These are phyloP conservation scores for Hydrozoanthus tunicans DNA, from an alignment of 64 coral and sea anemone genomes.

Conservation along the genomic window DNA sequence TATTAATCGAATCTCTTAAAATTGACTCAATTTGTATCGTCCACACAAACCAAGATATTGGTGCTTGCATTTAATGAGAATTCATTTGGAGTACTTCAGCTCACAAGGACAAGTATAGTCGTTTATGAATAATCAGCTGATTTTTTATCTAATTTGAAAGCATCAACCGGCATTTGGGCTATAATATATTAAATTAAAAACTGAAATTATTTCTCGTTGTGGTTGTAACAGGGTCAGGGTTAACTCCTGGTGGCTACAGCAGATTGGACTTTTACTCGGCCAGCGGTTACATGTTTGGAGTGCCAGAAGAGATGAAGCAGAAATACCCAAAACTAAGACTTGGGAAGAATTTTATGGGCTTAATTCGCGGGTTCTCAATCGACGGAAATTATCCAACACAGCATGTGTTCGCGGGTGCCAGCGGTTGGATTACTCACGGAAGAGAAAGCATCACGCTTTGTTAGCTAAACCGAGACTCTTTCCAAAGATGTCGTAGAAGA, in stretches of 20 bases:
- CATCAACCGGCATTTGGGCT: too few species aligned
- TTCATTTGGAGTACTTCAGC: too few species aligned
- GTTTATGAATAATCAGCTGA: too few species aligned
- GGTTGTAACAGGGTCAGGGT: slow-evolving; percentile 1
- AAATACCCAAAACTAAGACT: slow-evolving; percentile 41
- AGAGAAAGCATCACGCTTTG: slow-evolving; percentile 26
- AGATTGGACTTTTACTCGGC: slow-evolving; percentile 38
- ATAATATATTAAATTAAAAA: too few species aligned
- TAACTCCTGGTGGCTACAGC: slow-evolving; percentile 47
- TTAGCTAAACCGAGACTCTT: not conserved
- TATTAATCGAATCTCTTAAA: too few species aligned
- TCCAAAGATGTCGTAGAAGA: not conserved
- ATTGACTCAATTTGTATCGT: too few species aligned
- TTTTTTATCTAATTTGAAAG: too few species aligned
- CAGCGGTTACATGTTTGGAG: slow-evolving; percentile 43
- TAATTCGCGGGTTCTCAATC: slow-evolving; percentile 44
- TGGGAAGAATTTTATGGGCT: slow-evolving; percentile 22
- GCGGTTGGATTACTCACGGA: slow-evolving; percentile 5
- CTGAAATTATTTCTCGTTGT: not conserved
- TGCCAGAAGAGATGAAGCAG: slow-evolving; percentile 21
- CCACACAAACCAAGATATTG: too few species aligned
- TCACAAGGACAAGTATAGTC: too few species aligned
- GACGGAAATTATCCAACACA: slow-evolving; percentile 50
- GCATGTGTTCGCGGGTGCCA: not conserved
- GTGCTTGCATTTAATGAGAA: too few species aligned